Conservation (phyloP, 1,140 invertebrate species). For the Heliconius nattereri region DNA sequence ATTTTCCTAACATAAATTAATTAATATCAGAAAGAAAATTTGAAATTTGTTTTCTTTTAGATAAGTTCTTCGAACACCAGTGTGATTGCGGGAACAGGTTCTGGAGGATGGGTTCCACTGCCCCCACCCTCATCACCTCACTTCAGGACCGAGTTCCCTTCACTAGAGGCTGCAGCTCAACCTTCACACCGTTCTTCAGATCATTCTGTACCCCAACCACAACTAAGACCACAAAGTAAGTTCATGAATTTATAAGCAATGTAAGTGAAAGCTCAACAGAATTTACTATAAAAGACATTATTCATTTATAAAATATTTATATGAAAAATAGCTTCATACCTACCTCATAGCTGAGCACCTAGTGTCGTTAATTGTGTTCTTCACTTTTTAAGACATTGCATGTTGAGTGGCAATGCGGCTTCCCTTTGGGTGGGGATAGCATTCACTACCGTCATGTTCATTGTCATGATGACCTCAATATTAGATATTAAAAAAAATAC, state of each 20-base stretch:
- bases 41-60: conserved; percentile 38
- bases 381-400: too few species aligned
- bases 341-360: too few species aligned
- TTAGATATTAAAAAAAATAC: too few species aligned
- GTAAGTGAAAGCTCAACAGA: neutral
- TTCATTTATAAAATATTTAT: too few species aligned
- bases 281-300: neutral
- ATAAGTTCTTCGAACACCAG: conserved; percentile 61
- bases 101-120: conserved; percentile 82
- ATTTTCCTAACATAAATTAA: neutral
- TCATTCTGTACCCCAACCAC: conserved; percentile 65
- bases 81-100: conserved; percentile 63
- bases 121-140: conserved; percentile 87
- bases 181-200: conserved; percentile 72
- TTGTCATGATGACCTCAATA: too few species aligned
- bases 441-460: too few species aligned
- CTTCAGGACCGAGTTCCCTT: conserved; percentile 93
- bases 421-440: too few species aligned
- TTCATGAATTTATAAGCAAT: conserved; percentile 4
- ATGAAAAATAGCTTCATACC: too few species aligned
- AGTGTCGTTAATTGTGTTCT: too few species aligned
- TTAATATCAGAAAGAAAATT: neutral
- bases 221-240: conserved; percentile 80
- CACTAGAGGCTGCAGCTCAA: conserved; percentile 82
- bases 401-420: too few species aligned